These are phyloP conservation scores for Agriopis marginaria DNA, from an alignment of 2,888 invertebrate genomes.

Conservation along the genomic window DNA sequence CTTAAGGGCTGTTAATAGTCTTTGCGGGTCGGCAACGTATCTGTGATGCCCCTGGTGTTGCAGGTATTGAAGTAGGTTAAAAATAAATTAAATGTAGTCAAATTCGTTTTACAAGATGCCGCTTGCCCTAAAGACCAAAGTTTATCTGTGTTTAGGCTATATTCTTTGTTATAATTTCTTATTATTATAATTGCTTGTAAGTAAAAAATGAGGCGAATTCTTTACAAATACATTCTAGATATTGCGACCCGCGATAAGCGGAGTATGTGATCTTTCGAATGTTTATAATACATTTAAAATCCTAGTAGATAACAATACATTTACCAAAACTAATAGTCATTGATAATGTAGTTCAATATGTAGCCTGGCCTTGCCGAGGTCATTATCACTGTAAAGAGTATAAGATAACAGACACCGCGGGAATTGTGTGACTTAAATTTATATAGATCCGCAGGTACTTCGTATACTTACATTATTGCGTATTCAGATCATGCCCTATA, in stretches of 20 bases:
- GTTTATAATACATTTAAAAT: constrained; percentile 23
- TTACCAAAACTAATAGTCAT: constrained; percentile 23
- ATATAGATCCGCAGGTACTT: not conserved
- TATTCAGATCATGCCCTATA: constrained; percentile 24
- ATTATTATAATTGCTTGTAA: constrained; percentile 42
- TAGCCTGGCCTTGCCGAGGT: constrained; percentile 32
- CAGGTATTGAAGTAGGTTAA: no score
- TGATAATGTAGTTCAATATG: constrained; percentile 32
- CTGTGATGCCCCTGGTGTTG: no score
- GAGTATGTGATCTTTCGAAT: constrained; percentile 44
- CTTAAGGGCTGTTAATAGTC: no score
- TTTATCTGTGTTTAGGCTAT: constrained; percentile 32
- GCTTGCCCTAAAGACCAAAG: constrained; percentile 17
- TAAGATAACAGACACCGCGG: constrained; percentile 22
- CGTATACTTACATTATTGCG: constrained; percentile 4
- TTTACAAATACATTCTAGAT: constrained; percentile 10
- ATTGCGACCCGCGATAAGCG: constrained; percentile 45
- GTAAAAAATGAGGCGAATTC: constrained; percentile 11
- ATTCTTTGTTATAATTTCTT: constrained; percentile 37
- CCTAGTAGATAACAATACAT: constrained; percentile 29
- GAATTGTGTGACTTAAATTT: constrained; percentile 10
- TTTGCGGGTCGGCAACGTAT: no score
- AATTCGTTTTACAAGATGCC: not conserved
- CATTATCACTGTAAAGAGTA: constrained; percentile 26
- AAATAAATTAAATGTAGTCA: no score